A percentile compares a stretch with the other conserved stretches of the same genome.
These are phyloP conservation scores for Theodoxus fluviatilis DNA, from an alignment of 2,888 invertebrate species.

Conservation along the genomic window DNA sequence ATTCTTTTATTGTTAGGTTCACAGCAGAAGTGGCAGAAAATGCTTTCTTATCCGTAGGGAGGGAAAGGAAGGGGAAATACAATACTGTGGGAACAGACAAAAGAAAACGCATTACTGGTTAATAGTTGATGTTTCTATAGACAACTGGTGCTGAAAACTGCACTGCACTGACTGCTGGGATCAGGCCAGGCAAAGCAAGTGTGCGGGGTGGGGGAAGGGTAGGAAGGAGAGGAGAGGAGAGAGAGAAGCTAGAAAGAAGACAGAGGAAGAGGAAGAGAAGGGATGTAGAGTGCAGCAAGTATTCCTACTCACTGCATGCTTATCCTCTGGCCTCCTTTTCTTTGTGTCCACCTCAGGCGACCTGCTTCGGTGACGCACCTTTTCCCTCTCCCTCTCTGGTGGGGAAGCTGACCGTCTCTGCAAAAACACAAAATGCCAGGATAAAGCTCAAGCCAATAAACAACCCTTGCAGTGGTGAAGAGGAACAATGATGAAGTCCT, in stretches of 20 bases:
- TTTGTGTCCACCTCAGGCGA: conserved; percentile 52
- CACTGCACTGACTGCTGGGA: too few relatives aligned
- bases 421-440: conserved; percentile 27
- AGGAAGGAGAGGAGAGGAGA: background rate
- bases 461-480: background rate
- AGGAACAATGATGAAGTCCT: background rate
- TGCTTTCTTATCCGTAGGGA: too few relatives aligned
- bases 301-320: conserved; percentile 45
- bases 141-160: too few relatives aligned
- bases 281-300: background rate
- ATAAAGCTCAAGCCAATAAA: background rate
- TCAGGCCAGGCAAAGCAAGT: background rate
- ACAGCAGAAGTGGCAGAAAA: too few relatives aligned
- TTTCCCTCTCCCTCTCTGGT: conserved; percentile 48
- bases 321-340: conserved; percentile 50
- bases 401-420: conserved; percentile 60
- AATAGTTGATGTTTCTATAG: too few relatives aligned
- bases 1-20: too few relatives aligned
- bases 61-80: too few relatives aligned
- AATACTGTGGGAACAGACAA: too few relatives aligned
- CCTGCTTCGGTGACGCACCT: conserved; percentile 50
- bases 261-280: background rate
- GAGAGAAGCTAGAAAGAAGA: background rate
- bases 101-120: too few relatives aligned
- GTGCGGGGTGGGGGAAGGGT: background rate